Evolutionary conservation across 2,888 invertebrate species (phyloP).

Genomic region (Myathropa florea): DNA sequence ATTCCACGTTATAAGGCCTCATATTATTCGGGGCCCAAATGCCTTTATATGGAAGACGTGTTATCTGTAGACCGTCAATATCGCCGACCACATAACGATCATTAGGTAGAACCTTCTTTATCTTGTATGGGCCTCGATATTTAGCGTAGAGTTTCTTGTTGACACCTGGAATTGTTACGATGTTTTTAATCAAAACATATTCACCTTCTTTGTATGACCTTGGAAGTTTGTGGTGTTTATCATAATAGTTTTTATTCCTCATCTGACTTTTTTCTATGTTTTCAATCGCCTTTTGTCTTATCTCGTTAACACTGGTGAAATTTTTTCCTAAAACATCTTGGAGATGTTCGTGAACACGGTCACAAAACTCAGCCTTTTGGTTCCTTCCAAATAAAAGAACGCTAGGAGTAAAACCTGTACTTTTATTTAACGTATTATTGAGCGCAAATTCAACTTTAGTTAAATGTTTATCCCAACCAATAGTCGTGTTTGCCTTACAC

Average conservation of each 20-base stretch:
- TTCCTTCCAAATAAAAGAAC: constrained; percentile 73
- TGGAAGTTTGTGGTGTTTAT: background rate
- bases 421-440: too few relatives aligned
- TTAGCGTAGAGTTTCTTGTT: constrained; percentile 56
- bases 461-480: too few relatives aligned
- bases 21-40: constrained; percentile 13
- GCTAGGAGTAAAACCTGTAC: too few relatives aligned
- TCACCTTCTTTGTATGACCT: background rate
- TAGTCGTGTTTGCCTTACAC: too few relatives aligned
- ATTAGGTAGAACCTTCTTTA: too few relatives aligned
- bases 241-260: background rate
- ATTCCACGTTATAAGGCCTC: background rate
- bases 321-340: background rate
- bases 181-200: constrained; percentile 9
- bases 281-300: background rate
- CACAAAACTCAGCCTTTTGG: constrained; percentile 71
- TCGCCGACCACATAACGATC: constrained; percentile 71
- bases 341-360: constrained; percentile 53
- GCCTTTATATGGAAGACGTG: background rate
- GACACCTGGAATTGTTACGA: background rate
- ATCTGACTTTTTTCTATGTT: background rate
- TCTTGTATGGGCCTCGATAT: constrained; percentile 72
- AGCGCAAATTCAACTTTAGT: too few relatives aligned
- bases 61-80: constrained; percentile 10
- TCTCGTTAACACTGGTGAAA: background rate